Conservation (phyloP, 1,140 invertebrate genomes). For the Tenebrio molitor region DNA sequence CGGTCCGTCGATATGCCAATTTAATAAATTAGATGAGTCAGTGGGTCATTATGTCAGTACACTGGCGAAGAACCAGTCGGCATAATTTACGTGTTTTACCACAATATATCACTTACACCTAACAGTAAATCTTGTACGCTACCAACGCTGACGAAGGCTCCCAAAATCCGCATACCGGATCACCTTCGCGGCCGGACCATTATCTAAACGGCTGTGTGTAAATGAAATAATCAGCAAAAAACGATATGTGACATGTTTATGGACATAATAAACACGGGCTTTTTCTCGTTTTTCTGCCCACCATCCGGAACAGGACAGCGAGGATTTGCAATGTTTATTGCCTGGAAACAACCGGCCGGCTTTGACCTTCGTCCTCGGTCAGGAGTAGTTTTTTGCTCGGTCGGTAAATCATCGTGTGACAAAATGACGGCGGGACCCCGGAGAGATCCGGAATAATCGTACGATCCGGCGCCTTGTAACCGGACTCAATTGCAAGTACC, state of each 20-base stretch:
- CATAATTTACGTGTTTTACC: constrained; percentile 28
- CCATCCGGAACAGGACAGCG: constrained; percentile 24
- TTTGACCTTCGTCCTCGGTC: constrained; percentile 44
- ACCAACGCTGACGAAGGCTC: constrained; percentile 27
- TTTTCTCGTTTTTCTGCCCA: constrained; percentile 16
- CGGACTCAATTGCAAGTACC: constrained; percentile 26
- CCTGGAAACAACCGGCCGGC: constrained; percentile 17
- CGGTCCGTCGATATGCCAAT: background rate
- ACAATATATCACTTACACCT: constrained; percentile 15
- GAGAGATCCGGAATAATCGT: constrained; percentile 15
- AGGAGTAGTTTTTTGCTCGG: background rate
- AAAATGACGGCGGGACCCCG: constrained; percentile 15
- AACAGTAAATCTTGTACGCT: constrained; percentile 46
- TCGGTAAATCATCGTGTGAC: constrained; percentile 24
- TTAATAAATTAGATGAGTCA: constrained; percentile 45
- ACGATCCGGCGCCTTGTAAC: constrained; percentile 27
- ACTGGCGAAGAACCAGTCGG: background rate
- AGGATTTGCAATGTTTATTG: constrained; percentile 30
- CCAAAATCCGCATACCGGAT: constrained; percentile 42
- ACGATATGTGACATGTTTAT: constrained; percentile 33
- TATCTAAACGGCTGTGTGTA: constrained; percentile 11
- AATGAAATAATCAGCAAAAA: constrained; percentile 29
- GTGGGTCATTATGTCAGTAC: constrained; percentile 41
- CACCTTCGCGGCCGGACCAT: constrained; percentile 35
- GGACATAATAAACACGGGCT: constrained; percentile 31